phyloP scores from a whole-genome alignment of 2,888 invertebrate genomes.

The Abrostola tripartita region DNA sequence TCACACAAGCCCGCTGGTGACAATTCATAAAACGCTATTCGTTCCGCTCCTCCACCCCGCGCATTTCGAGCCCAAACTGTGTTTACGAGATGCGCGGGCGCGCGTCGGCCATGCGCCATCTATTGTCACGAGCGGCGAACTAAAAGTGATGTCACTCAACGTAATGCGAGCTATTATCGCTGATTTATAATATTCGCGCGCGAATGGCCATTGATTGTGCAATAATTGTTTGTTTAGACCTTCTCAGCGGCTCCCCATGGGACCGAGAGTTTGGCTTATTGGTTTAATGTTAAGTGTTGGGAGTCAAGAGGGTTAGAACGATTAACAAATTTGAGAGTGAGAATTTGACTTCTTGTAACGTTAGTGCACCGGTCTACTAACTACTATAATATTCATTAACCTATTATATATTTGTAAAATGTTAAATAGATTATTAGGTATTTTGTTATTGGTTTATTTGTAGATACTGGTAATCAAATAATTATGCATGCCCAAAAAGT shows the following conservation, averaged over 20 bases:
- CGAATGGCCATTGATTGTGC: constrained; percentile 81
- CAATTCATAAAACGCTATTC: too few relatives aligned
- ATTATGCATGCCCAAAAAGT: too few relatives aligned
- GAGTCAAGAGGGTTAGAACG: constrained; percentile 49
- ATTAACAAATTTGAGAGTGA: constrained; percentile 39
- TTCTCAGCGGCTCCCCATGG: constrained; percentile 64
- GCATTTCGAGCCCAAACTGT: constrained; percentile 31
- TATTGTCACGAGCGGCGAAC: constrained; percentile 71
- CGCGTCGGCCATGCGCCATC: constrained; percentile 70
- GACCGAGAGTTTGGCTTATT: constrained; percentile 79
- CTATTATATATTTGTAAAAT: too few relatives aligned
- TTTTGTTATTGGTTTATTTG: too few relatives aligned
- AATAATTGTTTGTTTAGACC: constrained; percentile 85
- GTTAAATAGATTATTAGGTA: too few relatives aligned
- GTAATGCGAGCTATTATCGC: constrained; percentile 75
- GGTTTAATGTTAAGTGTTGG: constrained; percentile 69
- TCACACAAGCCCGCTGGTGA: too few relatives aligned
- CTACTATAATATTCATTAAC: too few relatives aligned
- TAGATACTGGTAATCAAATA: too few relatives aligned
- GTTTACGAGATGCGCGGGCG: constrained; percentile 70
- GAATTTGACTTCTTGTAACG: constrained; percentile 10
- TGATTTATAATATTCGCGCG: constrained; percentile 79
- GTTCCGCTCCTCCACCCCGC: constrained; percentile 22
- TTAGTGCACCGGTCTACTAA: background rate
- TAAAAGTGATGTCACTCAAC: constrained; percentile 74